Conservation (phyloP, 2,113 vertebrate species). For the Danio rerio region GRCz12tu NC_133196.1:16841501-16842000, state of each 20-base stretch:
- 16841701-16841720: neutral
- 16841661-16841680: neutral
- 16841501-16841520: constrained; percentile 65
- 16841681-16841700: constrained; percentile 3
- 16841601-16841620: constrained; percentile 15
- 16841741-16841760: constrained; percentile 15
- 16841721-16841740: constrained; percentile 19
- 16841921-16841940: constrained; percentile 64
- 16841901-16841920: constrained; percentile 57
- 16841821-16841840: constrained; percentile 56
- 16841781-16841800: constrained; percentile 7
- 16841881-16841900: constrained; percentile 38
- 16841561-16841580: constrained; percentile 55
- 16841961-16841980: constrained; percentile 55
- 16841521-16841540: constrained; percentile 48
- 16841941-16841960: constrained; percentile 51
- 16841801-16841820: neutral
- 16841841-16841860: constrained; percentile 55
- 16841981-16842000: constrained; percentile 29
- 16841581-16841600: constrained; percentile 36
- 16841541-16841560: constrained; percentile 33
- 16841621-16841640: constrained; percentile 15
- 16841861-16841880: constrained; percentile 48
- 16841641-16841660: neutral
- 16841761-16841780: constrained; percentile 27